Conservation (phyloP, 2,797 vertebrate species). For the Sphenopsis melanotis region DNA sequence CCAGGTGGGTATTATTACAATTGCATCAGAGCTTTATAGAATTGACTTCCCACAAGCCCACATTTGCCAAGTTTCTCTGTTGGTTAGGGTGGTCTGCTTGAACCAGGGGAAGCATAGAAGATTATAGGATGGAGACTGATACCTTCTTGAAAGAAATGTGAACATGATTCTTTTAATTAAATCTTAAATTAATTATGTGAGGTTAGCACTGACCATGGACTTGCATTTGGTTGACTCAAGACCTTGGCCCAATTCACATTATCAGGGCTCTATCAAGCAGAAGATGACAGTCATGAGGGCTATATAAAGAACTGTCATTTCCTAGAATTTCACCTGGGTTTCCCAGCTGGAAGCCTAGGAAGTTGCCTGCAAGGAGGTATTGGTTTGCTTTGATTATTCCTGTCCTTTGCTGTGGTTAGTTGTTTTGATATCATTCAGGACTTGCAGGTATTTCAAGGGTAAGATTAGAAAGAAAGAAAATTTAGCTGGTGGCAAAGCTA, state of each 20-base stretch:
- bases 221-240: background rate
- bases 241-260: background rate
- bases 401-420: background rate
- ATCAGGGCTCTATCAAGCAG: background rate
- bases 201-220: background rate
- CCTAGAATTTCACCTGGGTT: background rate
- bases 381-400: slow-evolving; percentile 5
- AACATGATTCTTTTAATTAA: background rate
- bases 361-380: background rate
- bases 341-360: background rate
- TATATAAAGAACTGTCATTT: background rate
- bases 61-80: background rate
- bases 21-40: background rate
- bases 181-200: background rate
- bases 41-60: background rate
- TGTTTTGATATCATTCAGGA: background rate
- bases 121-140: background rate
- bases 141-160: background rate
- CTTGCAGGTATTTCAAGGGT: background rate
- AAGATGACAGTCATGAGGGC: background rate
- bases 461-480: background rate
- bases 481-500: background rate
- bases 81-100: background rate
- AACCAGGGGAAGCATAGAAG: background rate
- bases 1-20: background rate